phyloP scores from a whole-genome alignment of 2,888 invertebrate species.

The Andrena bucephala region DNA sequence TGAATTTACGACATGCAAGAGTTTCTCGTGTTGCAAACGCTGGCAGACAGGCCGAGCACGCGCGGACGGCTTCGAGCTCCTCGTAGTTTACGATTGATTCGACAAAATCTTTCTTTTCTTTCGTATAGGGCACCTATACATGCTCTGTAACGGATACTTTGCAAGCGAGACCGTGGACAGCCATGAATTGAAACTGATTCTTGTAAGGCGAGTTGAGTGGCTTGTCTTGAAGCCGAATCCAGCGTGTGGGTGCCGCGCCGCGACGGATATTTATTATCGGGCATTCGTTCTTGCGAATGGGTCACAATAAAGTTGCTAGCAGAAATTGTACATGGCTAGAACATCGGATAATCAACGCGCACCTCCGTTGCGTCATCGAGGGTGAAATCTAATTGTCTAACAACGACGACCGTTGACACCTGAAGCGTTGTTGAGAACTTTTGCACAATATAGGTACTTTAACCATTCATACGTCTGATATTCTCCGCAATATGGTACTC shows the following conservation, averaged over 20 bases:
- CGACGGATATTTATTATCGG: slow-evolving; percentile 56
- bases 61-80: slow-evolving; percentile 5
- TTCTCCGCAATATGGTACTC: background rate
- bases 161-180: slow-evolving; percentile 41
- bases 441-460: background rate
- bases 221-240: slow-evolving; percentile 47
- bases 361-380: slow-evolving; percentile 24
- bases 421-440: background rate
- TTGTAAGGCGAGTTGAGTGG: slow-evolving; percentile 47
- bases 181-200: slow-evolving; percentile 62
- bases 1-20: too few species aligned
- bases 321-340: slow-evolving; percentile 13
- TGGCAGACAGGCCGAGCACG: background rate
- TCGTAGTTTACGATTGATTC: slow-evolving; percentile 42
- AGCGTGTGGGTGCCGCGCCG: slow-evolving; percentile 59
- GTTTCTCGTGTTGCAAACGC: background rate
- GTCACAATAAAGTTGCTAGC: slow-evolving; percentile 41
- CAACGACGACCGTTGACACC: slow-evolving; percentile 6
- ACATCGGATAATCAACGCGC: slow-evolving; percentile 26
- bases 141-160: slow-evolving; percentile 60
- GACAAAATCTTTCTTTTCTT: slow-evolving; percentile 28
- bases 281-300: slow-evolving; percentile 41
- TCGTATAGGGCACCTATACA: background rate
- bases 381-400: slow-evolving; percentile 21
- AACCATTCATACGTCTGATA: background rate